Conservation (phyloP, 2,888 invertebrate species). For the Erannis defoliaria region DNA sequence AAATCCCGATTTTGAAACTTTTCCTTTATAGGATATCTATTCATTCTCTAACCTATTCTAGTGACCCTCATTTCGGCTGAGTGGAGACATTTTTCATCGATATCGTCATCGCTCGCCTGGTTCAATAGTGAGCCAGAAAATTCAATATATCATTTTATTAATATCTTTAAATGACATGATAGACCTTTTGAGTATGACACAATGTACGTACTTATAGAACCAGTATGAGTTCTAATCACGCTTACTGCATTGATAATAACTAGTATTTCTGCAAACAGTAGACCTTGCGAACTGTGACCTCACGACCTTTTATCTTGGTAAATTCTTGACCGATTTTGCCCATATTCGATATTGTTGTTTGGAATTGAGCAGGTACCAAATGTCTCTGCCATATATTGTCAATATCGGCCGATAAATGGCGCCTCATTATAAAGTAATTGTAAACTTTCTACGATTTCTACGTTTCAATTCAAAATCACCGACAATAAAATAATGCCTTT, state of each 20-base stretch:
- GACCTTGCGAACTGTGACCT: too few relatives aligned
- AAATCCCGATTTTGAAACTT: slow-evolving; percentile 44
- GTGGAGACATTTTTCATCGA: slow-evolving; percentile 64
- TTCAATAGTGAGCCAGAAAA: slow-evolving; percentile 27
- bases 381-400: too few relatives aligned
- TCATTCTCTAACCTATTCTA: slow-evolving; percentile 61
- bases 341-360: too few relatives aligned
- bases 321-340: too few relatives aligned
- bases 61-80: slow-evolving; percentile 65
- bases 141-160: slow-evolving; percentile 30
- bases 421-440: too few relatives aligned
- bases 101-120: slow-evolving; percentile 39
- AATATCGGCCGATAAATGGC: too few relatives aligned
- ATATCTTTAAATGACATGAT: slow-evolving; percentile 11
- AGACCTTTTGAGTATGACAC: slow-evolving; percentile 7
- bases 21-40: slow-evolving; percentile 46
- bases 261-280: too few relatives aligned
- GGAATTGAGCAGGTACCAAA: too few relatives aligned
- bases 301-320: too few relatives aligned
- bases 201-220: neutral
- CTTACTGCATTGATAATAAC: neutral
- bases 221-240: neutral
- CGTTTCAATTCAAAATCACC: too few relatives aligned
- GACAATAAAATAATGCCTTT: too few relatives aligned
- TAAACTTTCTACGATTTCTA: too few relatives aligned